Percentiles rank a stretch among this genome's conserved stretches.
phyloP scores from a whole-genome alignment of 64 coral and sea anemone genomes.

The Anthopleura sola region DNA sequence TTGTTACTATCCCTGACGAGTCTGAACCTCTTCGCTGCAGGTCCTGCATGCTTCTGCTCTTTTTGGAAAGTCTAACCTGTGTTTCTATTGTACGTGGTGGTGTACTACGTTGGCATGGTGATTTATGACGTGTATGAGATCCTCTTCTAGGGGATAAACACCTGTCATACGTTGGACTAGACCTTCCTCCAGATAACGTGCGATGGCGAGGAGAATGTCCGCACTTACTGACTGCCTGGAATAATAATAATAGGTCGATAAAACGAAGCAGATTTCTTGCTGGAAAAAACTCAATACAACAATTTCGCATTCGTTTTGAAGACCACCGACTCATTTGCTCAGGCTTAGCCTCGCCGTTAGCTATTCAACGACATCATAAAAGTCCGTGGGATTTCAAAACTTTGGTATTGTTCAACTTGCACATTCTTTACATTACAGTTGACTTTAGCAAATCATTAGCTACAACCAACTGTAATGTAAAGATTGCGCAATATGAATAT shows the following conservation, averaged over 20 bases:
- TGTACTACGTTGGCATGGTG: conserved; percentile 26
- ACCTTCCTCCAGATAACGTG: conserved; percentile 12
- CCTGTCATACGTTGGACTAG: neutral
- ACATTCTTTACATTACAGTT: too few species aligned
- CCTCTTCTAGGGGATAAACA: conserved; percentile 19
- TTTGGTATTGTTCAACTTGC: too few species aligned
- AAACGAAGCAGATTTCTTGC: too few species aligned
- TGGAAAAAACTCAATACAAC: too few species aligned
- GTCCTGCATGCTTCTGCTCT: conserved; percentile 58
- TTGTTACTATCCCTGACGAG: neutral
- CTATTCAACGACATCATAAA: too few species aligned
- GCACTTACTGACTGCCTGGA: neutral
- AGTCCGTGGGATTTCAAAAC: too few species aligned
- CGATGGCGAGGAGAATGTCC: neutral
- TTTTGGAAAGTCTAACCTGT: conserved; percentile 29
- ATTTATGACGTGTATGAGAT: conserved; percentile 6
- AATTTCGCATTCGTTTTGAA: too few species aligned
- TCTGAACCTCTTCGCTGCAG: conserved; percentile 6
- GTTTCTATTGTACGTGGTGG: conserved; percentile 59
- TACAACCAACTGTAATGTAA: too few species aligned
- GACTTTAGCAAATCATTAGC: too few species aligned
- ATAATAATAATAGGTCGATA: neutral
- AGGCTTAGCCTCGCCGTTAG: too few species aligned
- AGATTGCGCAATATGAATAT: too few species aligned
- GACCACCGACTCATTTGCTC: too few species aligned